Evolutionary conservation across 2,113 vertebrate species (phyloP).

Genomic region (Lamprotornis superbus): DNA sequence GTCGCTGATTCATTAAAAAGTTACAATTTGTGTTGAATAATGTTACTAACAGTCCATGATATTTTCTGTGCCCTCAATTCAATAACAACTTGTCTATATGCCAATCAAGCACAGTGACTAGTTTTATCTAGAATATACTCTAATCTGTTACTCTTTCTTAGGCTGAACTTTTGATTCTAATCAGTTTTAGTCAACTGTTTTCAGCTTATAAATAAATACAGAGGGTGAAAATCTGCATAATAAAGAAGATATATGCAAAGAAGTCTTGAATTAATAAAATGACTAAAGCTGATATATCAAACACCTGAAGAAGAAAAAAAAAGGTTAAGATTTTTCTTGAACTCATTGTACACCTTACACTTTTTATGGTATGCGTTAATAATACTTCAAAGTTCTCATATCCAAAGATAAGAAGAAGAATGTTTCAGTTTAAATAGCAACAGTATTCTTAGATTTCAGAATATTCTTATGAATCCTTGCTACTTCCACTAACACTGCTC

Average conservation of each 20-base stretch:
- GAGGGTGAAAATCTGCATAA: neutral
- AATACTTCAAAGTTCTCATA: neutral
- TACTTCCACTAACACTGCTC: neutral
- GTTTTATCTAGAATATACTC: neutral
- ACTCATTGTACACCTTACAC: neutral
- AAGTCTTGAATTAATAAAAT: neutral
- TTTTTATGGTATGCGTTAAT: neutral
- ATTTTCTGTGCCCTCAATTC: neutral
- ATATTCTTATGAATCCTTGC: neutral
- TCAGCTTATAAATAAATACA: neutral
- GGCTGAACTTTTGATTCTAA: neutral
- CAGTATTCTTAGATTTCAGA: neutral
- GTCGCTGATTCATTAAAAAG: neutral
- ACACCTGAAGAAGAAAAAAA: neutral
- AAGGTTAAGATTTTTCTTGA: slow-evolving; percentile 24
- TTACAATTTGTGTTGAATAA: neutral
- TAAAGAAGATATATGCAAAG: neutral
- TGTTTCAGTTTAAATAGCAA: neutral
- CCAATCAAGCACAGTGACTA: neutral
- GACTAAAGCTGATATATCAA: neutral
- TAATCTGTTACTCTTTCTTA: neutral
- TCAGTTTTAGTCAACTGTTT: neutral
- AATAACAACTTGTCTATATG: neutral
- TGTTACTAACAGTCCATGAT: neutral
- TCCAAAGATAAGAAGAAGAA: neutral